Percentiles rank a stretch among this genome's conserved stretches.
phyloP scores from a whole-genome alignment of 2,888 invertebrate species.

The Pandemis corylana region DNA sequence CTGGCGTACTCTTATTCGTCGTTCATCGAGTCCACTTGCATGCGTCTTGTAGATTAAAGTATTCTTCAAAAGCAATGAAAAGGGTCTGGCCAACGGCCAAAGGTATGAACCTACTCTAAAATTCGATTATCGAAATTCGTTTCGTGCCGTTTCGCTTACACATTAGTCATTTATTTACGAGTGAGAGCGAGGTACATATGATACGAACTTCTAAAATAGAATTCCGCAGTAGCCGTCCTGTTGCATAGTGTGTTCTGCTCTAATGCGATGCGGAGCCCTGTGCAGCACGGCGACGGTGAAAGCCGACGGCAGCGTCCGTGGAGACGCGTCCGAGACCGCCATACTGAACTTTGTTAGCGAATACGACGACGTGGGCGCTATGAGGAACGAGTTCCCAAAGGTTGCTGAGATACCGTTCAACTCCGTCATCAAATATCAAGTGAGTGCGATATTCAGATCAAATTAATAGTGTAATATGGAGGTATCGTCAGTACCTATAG shows the following conservation, averaged over 20 bases:
- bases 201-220: too few species aligned
- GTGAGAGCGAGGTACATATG: too few species aligned
- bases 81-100: too few species aligned
- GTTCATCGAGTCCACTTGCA: background rate
- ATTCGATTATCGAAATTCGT: too few species aligned
- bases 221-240: too few species aligned
- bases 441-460: constrained; percentile 46
- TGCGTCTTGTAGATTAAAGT: background rate
- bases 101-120: too few species aligned
- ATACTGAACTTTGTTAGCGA: constrained; percentile 90
- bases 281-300: constrained; percentile 98
- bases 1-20: background rate
- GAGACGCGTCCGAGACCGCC: constrained; percentile 97
- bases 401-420: constrained; percentile 97
- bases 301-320: constrained; percentile 90
- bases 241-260: constrained; percentile 87
- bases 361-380: constrained; percentile 89
- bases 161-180: too few species aligned
- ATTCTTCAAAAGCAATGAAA: background rate
- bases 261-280: constrained; percentile 95
- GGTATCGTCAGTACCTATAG: too few species aligned
- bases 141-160: too few species aligned
- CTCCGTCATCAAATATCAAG: constrained; percentile 96
- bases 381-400: constrained; percentile 92
- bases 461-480: too few species aligned